Percentiles rank a stretch among this genome's conserved stretches.
phyloP scores from a whole-genome alignment of 1,140 invertebrate species.

The Dendrolimus kikuchii region DNA sequence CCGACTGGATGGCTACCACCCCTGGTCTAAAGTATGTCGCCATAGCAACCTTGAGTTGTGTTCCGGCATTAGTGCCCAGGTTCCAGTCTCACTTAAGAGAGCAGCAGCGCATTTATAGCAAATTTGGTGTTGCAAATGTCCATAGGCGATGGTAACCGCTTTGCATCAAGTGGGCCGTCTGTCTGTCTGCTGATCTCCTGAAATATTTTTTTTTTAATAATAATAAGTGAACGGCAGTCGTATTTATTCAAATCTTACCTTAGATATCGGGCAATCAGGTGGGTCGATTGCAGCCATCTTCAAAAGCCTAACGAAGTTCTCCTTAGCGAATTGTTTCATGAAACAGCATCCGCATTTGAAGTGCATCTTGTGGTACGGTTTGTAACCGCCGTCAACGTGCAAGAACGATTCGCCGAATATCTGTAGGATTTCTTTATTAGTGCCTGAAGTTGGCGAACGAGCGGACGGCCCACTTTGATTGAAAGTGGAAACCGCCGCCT shows the following conservation, averaged over 20 bases:
- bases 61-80: too few species aligned
- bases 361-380: constrained; percentile 28
- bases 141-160: too few species aligned
- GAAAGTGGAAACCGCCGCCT: not conserved
- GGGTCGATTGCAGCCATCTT: constrained; percentile 24
- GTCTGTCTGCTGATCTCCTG: too few species aligned
- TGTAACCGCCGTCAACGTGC: constrained; percentile 48
- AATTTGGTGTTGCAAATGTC: too few species aligned
- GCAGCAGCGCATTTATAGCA: too few species aligned
- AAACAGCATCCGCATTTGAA: constrained; percentile 29
- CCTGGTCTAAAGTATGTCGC: too few species aligned
- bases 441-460: too few species aligned
- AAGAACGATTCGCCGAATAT: constrained; percentile 33
- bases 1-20: too few species aligned
- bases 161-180: too few species aligned
- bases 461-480: too few species aligned
- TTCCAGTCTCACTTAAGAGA: too few species aligned
- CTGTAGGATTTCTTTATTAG: constrained; percentile 12
- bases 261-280: constrained; percentile 21
- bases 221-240: not conserved
- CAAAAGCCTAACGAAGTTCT: constrained; percentile 23
- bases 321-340: constrained; percentile 28
- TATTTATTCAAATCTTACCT: not conserved
- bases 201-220: not conserved
- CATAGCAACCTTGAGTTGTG: too few species aligned